Evolutionary conservation across 2,113 vertebrate species (phyloP).

Genomic region (Tenebrosternarchus preto): DNA sequence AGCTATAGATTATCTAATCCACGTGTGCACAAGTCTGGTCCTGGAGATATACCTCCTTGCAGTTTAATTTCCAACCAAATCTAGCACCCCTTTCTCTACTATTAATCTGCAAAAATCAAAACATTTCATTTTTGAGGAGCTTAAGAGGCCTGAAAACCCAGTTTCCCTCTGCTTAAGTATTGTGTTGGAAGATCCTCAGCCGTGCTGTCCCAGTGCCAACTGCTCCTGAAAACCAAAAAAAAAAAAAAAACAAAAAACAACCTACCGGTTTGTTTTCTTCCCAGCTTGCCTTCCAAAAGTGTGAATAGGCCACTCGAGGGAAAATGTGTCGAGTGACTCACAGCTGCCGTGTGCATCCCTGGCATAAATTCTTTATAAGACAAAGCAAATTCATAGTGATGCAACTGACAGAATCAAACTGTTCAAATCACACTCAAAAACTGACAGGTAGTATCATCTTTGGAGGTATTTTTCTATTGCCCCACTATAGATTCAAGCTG

Average conservation of each 20-base stretch:
- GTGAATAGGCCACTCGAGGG: conserved; percentile 13
- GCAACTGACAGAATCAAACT: not conserved
- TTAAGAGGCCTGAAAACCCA: not conserved
- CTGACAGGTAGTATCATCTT: too few relatives aligned
- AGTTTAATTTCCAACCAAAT: too few relatives aligned
- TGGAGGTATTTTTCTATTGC: too few relatives aligned
- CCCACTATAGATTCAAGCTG: too few relatives aligned
- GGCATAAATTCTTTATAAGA: too few relatives aligned
- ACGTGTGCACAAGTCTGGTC: too few relatives aligned
- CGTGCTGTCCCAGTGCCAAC: not conserved
- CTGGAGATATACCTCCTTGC: too few relatives aligned
- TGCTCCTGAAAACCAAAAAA: not conserved
- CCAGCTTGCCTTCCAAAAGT: conserved; percentile 18
- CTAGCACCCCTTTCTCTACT: too few relatives aligned
- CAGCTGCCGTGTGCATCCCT: not conserved
- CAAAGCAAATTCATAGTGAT: too few relatives aligned
- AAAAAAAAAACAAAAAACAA: not conserved
- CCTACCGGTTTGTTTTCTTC: conserved; percentile 22
- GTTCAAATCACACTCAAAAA: not conserved
- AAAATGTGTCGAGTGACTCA: not conserved
- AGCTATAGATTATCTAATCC: too few relatives aligned
- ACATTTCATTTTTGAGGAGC: too few relatives aligned
- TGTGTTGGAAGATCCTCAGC: not conserved
- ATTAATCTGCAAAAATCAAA: too few relatives aligned
- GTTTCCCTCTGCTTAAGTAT: not conserved